phyloP scores from a whole-genome alignment of 1,140 invertebrate species.

The Leptinotarsa undecemlineata region DNA sequence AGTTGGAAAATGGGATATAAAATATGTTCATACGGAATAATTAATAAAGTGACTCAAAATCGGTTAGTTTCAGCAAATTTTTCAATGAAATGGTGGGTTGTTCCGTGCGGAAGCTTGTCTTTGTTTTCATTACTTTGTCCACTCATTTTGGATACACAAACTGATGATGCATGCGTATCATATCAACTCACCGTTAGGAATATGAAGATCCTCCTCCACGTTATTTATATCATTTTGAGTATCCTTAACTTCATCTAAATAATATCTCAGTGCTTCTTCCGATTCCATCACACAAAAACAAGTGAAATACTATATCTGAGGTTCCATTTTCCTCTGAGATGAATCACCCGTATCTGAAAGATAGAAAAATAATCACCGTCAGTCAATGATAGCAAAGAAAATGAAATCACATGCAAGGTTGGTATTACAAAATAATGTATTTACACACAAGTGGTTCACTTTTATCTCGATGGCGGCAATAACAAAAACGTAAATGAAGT shows the following conservation, averaged over 20 bases:
- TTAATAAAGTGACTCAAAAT: too few species aligned
- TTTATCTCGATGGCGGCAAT: not conserved
- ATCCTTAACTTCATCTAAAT: slow-evolving; percentile 50
- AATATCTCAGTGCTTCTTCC: slow-evolving; percentile 47
- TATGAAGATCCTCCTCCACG: slow-evolving; percentile 45
- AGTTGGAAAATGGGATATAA: too few species aligned
- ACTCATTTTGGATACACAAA: too few species aligned
- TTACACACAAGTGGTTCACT: slow-evolving; percentile 1
- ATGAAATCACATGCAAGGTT: not conserved
- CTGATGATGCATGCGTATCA: too few species aligned
- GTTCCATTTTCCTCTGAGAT: not conserved
- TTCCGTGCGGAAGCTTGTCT: too few species aligned
- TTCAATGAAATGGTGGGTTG: too few species aligned
- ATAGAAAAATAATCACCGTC: slow-evolving; percentile 12
- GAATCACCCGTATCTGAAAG: slow-evolving; percentile 11
- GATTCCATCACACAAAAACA: slow-evolving; percentile 43
- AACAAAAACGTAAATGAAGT: not conserved
- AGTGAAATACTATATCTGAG: slow-evolving; percentile 25
- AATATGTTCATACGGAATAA: too few species aligned
- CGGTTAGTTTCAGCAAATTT: too few species aligned
- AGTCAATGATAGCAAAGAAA: slow-evolving; percentile 13
- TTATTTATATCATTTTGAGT: slow-evolving; percentile 45
- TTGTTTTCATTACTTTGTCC: too few species aligned
- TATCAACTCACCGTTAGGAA: slow-evolving; percentile 45
- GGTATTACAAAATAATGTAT: not conserved